Evolutionary conservation across 2,797 vertebrate genomes (phyloP).

Genomic region (Xyrichtys novacula): DNA sequence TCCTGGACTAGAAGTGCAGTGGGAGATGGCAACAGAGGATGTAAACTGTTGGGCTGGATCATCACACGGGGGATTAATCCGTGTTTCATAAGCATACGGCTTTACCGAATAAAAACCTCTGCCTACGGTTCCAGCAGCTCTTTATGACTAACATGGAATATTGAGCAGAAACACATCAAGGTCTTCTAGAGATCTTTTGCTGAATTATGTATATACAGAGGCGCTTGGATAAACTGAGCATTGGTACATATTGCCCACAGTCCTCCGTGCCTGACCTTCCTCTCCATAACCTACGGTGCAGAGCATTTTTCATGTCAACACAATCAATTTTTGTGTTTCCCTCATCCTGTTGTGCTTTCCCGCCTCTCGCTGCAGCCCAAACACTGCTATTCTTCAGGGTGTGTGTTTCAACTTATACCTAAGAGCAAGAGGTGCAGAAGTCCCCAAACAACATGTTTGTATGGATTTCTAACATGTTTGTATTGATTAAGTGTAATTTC

Average conservation of each 20-base stretch:
- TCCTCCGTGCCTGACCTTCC: slow-evolving; percentile 56
- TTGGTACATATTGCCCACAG: slow-evolving; percentile 36
- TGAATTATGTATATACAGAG: slow-evolving; percentile 69
- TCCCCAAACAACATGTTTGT: neutral
- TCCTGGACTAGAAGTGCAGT: slow-evolving; percentile 53
- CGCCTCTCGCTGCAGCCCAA: slow-evolving; percentile 10
- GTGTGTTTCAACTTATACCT: slow-evolving; percentile 13
- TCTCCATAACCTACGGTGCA: slow-evolving; percentile 40
- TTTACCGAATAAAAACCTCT: slow-evolving; percentile 62
- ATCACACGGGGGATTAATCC: slow-evolving; percentile 69
- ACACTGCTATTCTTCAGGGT: slow-evolving; percentile 11
- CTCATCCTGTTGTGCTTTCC: slow-evolving; percentile 36
- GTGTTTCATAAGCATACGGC: slow-evolving; percentile 43
- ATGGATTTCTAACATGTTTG: slow-evolving; percentile 11
- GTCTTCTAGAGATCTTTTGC: slow-evolving; percentile 54
- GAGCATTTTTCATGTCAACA: slow-evolving; percentile 62
- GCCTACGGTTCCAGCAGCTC: slow-evolving; percentile 45
- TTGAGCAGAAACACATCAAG: slow-evolving; percentile 59
- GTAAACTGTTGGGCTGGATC: slow-evolving; percentile 63
- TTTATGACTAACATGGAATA: slow-evolving; percentile 65
- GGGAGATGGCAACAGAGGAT: slow-evolving; percentile 57
- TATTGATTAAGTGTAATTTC: slow-evolving; percentile 36
- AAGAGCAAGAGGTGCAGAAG: neutral
- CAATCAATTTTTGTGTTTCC: slow-evolving; percentile 60
- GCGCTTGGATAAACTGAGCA: slow-evolving; percentile 48